Base-by-base conservation (phyloP, 2,797 vertebrate species). In the Onychomys leucogaster region DNA sequence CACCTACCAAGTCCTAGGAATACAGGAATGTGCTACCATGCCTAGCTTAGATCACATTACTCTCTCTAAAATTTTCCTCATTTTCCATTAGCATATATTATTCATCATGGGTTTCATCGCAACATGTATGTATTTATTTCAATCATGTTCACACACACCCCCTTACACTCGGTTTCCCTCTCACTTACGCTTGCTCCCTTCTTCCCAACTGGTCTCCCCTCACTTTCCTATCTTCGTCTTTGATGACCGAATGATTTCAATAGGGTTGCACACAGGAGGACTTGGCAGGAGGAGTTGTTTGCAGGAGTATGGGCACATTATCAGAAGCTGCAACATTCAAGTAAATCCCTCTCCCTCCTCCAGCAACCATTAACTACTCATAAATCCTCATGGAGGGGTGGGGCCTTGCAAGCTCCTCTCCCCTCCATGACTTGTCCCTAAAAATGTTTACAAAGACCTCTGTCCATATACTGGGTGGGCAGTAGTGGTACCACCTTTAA, bases 391-490 rank as follows among this genome's bases (percentile, higher is more conserved):
- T 27, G 73, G 23, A 43, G 23, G 67, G 8, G 37, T 73, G 37
- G 71, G n/a, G 37, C 37, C 37, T 41, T 25, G 41, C 11, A 43
- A 75, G 23, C 11, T 6, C 37, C 73, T 76, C 23, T 13, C 6
- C 46, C 73, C 73, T 46, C 5, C 25, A 76, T 76, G 41, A 75
- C 12, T 75, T 57, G 19, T 80, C 75, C 49, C 76, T 92, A 46
- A 43, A 89, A 46, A 6, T 52, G 94, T 89, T 96, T 82, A 63
- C 37, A 81, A 8, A 65, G 59, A 80, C 14, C 90, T 93, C 32
- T 90, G 52, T 65, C 76, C 43, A 92, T 89, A 61, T 86, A 61
- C 89, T 67, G 6, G 32, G 65, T 67, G 65, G 65, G 32, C 6
- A 0, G 14, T 67, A 6, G 32, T 67, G 65, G 65, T 2, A 2